These are phyloP conservation scores for Bugulina stolonifera DNA, from an alignment of 2,888 invertebrate species.

Conservation along the genomic window DNA sequence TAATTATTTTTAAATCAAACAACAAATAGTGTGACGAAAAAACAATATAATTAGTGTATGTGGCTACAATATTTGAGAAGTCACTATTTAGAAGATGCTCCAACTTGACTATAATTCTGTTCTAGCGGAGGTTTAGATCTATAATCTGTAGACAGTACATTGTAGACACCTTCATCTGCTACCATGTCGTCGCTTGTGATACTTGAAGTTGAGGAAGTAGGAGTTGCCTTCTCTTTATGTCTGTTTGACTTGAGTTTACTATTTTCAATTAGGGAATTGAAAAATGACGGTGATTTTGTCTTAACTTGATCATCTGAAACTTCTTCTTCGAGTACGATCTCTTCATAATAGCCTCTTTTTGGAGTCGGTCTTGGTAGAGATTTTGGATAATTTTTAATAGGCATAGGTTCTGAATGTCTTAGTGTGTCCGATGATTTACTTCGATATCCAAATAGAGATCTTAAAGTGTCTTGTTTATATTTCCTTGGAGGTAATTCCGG, in stretches of 20 bases:
- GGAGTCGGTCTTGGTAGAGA: neutral
- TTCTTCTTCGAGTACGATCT: constrained; percentile 1
- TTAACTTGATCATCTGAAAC: neutral
- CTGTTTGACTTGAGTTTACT: neutral
- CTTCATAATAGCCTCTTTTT: neutral
- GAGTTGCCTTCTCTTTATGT: too few relatives aligned
- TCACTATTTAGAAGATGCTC: too few relatives aligned
- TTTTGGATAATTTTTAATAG: neutral
- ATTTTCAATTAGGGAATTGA: neutral
- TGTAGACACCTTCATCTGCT: too few relatives aligned
- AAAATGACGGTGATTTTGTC: constrained; percentile 5
- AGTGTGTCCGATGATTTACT: neutral
- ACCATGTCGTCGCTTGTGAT: neutral
- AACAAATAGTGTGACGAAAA: too few relatives aligned
- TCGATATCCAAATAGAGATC: neutral
- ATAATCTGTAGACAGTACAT: neutral
- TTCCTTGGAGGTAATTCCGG: constrained; percentile 14
- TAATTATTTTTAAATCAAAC: too few relatives aligned
- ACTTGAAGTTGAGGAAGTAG: neutral
- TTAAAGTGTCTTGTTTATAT: constrained; percentile 12
- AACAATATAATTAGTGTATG: too few relatives aligned
- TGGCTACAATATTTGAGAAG: too few relatives aligned
- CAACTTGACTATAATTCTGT: neutral
- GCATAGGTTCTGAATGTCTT: neutral
- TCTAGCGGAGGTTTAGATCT: neutral